Evolutionary conservation across 2,113 vertebrate species (phyloP), one percentile per base, ranked within the genome.

Genomic region (Ovis canadensis): DNA sequence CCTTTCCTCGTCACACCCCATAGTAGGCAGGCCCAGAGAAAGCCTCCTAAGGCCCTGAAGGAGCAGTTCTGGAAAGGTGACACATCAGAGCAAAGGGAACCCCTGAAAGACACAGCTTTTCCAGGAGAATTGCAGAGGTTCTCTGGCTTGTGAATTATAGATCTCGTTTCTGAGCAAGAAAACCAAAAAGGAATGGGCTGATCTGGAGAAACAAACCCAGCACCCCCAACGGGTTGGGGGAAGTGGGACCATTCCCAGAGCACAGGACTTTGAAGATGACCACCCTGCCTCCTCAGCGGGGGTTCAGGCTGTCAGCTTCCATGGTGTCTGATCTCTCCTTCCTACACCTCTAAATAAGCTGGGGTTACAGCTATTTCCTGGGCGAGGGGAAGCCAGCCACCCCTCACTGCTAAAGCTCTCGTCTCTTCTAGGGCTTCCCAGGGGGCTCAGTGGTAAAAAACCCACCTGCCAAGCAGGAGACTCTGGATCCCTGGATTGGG

Each of bases 241-340:
- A 25, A 3, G 59, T 64, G 17, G 13, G 93, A 48, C 82, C 89
- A 74, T 11, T 27, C 52, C 57, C 67, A 88, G 40, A 67, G 74
- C 14, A 8, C 9, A 8, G 27, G 85, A 16, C 90, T 96, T 85
- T 83, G 82, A 90, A 82, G 86, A 55, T 43, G 40, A 52, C 57
- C 62, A 88, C 11, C 7, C 57, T 25, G 16, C 25, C 67, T 57
- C 94, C 94, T 91, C 50, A 95, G 78, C 96, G 94, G 94, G 31
- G 92, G 90, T n/a, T 93, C 88, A 97, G 97, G 95, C 0, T 92
- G 85, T 86, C 92, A 84, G 93, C 94, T 98, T 97, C 98, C 88
- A 3, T 62, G 78, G 95, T 89, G 95, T 90, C 93, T 97, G 59
- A 93, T 95, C 96, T 97, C 96, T 91, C 92, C 96, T 98, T 97